These are phyloP conservation scores for Eurystomus gularis DNA, from an alignment of 2,113 vertebrate species.

Conservation along the genomic window DNA sequence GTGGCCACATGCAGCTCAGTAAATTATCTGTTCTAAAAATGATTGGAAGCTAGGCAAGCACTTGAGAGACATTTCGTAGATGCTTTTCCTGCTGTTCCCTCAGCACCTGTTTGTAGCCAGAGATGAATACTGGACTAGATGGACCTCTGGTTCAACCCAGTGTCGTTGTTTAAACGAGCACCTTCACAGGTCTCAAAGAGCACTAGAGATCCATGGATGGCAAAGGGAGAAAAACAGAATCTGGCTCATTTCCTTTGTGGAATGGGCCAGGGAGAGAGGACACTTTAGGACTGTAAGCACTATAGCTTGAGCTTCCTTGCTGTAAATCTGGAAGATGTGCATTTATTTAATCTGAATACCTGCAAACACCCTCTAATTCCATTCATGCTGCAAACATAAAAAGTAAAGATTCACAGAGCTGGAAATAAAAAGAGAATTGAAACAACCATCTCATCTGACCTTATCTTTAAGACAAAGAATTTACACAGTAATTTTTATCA, in stretches of 20 bases:
- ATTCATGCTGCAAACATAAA: neutral
- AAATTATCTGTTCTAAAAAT: conserved; percentile 52
- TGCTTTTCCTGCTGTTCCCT: neutral
- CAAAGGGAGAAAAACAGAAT: neutral
- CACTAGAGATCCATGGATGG: neutral
- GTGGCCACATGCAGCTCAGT: neutral
- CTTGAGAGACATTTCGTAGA: neutral
- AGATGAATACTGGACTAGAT: neutral
- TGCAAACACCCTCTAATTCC: neutral
- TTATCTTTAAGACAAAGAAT: conserved; percentile 15
- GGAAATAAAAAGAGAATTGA: conserved; percentile 38
- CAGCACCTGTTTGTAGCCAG: neutral
- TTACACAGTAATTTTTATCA: neutral
- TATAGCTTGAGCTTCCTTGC: neutral
- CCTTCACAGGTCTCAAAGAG: neutral
- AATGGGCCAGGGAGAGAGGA: neutral
- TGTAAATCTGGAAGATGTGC: neutral
- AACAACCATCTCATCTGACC: conserved; percentile 17
- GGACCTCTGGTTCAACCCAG: neutral
- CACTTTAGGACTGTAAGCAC: neutral
- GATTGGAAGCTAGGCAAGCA: neutral
- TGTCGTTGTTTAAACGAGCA: neutral
- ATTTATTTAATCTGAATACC: neutral
- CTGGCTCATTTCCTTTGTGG: neutral
- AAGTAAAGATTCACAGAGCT: neutral